Evolutionary conservation across 2,797 vertebrate species (phyloP).

Genomic region (Sebastes steindachneri): DNA sequence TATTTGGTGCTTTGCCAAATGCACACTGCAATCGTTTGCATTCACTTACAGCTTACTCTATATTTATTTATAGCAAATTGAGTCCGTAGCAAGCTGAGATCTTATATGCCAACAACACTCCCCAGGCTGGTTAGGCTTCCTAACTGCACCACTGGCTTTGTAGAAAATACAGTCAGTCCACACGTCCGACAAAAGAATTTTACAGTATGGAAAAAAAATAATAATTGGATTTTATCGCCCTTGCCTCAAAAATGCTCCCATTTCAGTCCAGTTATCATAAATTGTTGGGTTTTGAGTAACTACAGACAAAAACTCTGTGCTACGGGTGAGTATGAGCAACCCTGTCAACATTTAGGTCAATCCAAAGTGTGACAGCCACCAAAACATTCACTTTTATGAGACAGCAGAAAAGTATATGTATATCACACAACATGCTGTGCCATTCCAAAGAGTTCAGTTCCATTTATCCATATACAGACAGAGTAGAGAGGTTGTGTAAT

Average conservation of each 20-base stretch:
- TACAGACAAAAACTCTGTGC: not conserved
- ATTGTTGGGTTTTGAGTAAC: not conserved
- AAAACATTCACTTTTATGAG: not conserved
- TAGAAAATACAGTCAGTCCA: not conserved
- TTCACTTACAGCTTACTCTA: conserved; percentile 55
- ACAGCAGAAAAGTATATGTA: not conserved
- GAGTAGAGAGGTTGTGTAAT: not conserved
- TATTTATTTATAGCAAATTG: not conserved
- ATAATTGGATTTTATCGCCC: not conserved
- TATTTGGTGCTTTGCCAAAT: conserved; percentile 79
- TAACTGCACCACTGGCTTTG: not conserved
- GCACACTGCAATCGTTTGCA: conserved; percentile 75
- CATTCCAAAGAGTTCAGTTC: not conserved
- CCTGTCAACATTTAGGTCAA: not conserved
- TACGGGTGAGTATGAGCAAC: not conserved
- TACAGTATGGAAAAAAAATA: not conserved
- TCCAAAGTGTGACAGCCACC: not conserved
- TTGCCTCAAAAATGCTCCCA: not conserved
- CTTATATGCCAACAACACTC: not conserved
- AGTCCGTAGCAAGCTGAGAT: not conserved
- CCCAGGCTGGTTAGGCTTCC: not conserved
- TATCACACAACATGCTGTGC: not conserved
- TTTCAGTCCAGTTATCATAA: not conserved
- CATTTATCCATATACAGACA: not conserved
- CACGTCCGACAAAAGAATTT: not conserved